phyloP scores from a whole-genome alignment of 1,140 invertebrate genomes.

The Drosophila pandora region DNA sequence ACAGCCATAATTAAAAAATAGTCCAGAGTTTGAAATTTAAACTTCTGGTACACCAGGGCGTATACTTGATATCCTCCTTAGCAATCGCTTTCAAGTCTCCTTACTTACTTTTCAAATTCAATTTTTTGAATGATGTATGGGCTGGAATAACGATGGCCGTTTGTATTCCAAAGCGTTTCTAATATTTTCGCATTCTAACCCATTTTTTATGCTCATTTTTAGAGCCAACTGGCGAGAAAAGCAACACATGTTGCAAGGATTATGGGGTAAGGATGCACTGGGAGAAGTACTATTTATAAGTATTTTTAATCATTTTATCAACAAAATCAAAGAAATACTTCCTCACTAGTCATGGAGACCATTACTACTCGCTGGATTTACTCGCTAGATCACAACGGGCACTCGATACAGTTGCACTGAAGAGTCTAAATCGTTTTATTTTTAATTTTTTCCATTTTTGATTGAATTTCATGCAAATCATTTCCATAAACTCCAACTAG shows the following conservation, averaged over 20 bases:
- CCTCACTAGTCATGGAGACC: too few species aligned
- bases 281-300: neutral
- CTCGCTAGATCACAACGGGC: too few species aligned
- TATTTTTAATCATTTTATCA: too few species aligned
- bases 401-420: too few species aligned
- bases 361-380: too few species aligned
- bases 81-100: conserved; percentile 12
- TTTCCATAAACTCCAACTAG: too few species aligned
- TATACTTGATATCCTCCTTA: conserved; percentile 2
- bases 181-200: conserved; percentile 3
- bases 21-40: conserved; percentile 21
- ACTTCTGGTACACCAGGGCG: conserved; percentile 1
- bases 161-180: conserved; percentile 10
- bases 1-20: conserved; percentile 44
- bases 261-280: neutral
- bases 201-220: neutral
- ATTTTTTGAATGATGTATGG: conserved; percentile 34
- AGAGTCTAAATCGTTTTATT: too few species aligned
- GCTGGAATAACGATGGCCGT: conserved; percentile 8
- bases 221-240: neutral
- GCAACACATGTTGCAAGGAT: neutral
- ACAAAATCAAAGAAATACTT: too few species aligned
- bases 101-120: conserved; percentile 7
- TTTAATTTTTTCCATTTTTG: too few species aligned
- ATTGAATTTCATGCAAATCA: too few species aligned